Conservation (phyloP, 2,797 vertebrate genomes). For the Pogonophryne albipinna region DNA sequence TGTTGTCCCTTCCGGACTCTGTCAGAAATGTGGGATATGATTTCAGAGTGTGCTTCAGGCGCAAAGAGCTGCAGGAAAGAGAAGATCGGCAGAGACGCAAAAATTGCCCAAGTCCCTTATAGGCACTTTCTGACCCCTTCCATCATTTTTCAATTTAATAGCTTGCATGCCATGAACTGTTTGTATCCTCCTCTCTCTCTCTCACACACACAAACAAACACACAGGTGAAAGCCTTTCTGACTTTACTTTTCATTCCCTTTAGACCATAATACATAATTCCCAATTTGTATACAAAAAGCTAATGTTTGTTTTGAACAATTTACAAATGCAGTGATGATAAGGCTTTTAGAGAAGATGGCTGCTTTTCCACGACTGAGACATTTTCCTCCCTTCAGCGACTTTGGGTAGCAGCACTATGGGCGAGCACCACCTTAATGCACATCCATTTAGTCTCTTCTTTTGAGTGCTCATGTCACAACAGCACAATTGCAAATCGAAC, state of each 20-base stretch:
- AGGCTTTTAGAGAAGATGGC: conserved; percentile 49
- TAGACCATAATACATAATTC: conserved; percentile 6
- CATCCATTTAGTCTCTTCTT: conserved; percentile 65
- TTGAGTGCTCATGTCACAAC: conserved; percentile 64
- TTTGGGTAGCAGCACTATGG: conserved; percentile 56
- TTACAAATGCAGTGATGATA: conserved; percentile 1
- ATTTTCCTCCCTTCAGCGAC: conserved; percentile 58
- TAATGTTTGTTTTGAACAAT: too few relatives aligned
- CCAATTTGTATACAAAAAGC: conserved; percentile 1
- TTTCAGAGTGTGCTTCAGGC: conserved; percentile 62
- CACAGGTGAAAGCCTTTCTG: conserved; percentile 7
- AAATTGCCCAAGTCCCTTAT: conserved; percentile 55
- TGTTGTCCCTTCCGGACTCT: conserved; percentile 44
- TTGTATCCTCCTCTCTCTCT: conserved; percentile 33
- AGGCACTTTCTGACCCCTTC: conserved; percentile 56
- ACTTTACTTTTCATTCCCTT: conserved; percentile 31
- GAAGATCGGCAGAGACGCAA: conserved; percentile 29
- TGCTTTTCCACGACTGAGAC: conserved; percentile 40
- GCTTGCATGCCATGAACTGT: conserved; percentile 49
- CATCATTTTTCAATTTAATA: conserved; percentile 65
- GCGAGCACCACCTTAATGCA: conserved; percentile 30
- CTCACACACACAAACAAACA: conserved; percentile 24
- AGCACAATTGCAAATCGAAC: conserved; percentile 89
- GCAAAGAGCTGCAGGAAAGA: conserved; percentile 31
- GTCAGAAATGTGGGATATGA: conserved; percentile 59